Conservation (phyloP, 2,113 vertebrate genomes). For the Phaetusa simplex region DNA sequence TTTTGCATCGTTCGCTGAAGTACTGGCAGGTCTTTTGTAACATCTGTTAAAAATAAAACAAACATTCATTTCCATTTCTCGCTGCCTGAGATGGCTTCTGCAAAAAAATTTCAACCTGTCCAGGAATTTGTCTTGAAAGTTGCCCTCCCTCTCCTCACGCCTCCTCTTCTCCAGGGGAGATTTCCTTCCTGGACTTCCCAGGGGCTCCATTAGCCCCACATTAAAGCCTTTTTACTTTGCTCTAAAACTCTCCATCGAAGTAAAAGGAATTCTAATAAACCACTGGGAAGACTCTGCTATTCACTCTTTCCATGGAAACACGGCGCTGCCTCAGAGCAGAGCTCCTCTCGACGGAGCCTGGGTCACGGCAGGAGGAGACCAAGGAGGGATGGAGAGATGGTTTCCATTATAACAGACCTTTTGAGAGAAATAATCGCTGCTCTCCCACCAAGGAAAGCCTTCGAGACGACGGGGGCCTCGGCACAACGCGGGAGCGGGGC, state of each 20-base stretch:
- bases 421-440: constrained; percentile 44
- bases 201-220: constrained; percentile 71
- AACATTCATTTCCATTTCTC: constrained; percentile 59
- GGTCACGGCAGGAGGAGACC: constrained; percentile 63
- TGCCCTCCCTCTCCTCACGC: constrained; percentile 59
- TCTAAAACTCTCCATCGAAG: constrained; percentile 58
- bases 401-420: constrained; percentile 59
- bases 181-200: constrained; percentile 70
- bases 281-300: constrained; percentile 61
- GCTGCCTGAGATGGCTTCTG: constrained; percentile 64
- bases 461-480: not conserved
- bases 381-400: constrained; percentile 53
- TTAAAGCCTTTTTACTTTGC: constrained; percentile 70
- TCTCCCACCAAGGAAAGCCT: constrained; percentile 40
- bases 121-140: constrained; percentile 61
- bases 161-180: constrained; percentile 70
- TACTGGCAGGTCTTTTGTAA: constrained; percentile 69
- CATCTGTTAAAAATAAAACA: constrained; percentile 73
- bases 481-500: not conserved
- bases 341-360: constrained; percentile 48
- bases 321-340: constrained; percentile 41
- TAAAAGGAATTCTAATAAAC: constrained; percentile 75
- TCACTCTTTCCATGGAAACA: constrained; percentile 72
- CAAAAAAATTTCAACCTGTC: constrained; percentile 67
- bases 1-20: constrained; percentile 50